Conservation (phyloP, 2,888 invertebrate species). For the Sisyra nigra region DNA sequence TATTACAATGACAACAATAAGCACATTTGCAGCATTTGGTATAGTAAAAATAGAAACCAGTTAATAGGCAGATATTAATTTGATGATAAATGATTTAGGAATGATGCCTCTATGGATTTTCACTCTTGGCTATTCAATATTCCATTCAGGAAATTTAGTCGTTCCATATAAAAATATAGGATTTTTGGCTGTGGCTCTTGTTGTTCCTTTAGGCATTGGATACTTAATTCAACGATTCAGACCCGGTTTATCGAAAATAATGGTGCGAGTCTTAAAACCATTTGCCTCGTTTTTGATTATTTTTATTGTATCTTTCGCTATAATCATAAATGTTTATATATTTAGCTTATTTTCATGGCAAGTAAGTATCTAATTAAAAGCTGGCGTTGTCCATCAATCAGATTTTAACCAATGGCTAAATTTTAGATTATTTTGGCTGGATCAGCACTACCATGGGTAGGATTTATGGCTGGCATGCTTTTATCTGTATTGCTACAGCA, state of each 20-base stretch:
- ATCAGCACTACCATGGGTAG: conserved; percentile 66
- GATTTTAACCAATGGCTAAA: neutral
- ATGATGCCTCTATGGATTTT: conserved; percentile 88
- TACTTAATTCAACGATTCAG: conserved; percentile 46
- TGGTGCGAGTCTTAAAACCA: conserved; percentile 71
- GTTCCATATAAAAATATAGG: conserved; percentile 70
- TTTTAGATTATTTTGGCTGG: conserved; percentile 63
- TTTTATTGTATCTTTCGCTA: conserved; percentile 74
- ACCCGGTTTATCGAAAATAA: conserved; percentile 47
- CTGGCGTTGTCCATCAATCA: neutral
- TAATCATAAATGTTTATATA: conserved; percentile 76
- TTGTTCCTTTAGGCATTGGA: conserved; percentile 62
- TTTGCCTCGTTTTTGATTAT: conserved; percentile 64
- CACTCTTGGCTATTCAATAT: conserved; percentile 63
- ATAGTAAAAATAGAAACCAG: too few relatives aligned
- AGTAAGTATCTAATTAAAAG: conserved; percentile 32
- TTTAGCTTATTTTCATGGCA: conserved; percentile 78
- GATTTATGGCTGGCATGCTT: conserved; percentile 53
- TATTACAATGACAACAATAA: conserved; percentile 86
- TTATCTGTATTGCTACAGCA: conserved; percentile 44
- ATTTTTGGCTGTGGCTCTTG: conserved; percentile 52
- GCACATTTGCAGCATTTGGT: conserved; percentile 78
- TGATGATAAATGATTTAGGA: conserved; percentile 28
- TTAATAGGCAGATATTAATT: neutral
- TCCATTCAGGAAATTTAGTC: conserved; percentile 48